phyloP scores from a whole-genome alignment of 2,888 invertebrate genomes.

The Acanthosepion esculentum region DNA sequence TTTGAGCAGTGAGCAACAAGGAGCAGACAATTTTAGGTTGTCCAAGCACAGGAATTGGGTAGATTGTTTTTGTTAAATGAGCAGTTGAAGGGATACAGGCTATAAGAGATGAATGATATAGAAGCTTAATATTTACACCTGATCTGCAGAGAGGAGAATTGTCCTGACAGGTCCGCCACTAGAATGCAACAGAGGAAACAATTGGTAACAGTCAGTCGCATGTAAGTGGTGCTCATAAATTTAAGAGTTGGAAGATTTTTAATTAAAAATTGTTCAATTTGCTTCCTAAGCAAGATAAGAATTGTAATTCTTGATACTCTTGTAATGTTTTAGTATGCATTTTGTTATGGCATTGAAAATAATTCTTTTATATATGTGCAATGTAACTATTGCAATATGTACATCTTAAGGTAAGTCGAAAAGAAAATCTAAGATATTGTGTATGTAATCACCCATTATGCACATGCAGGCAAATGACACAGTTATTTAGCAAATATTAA shows the following conservation, averaged over 20 bases:
- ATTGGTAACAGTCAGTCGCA: constrained; percentile 35
- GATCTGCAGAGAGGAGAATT: constrained; percentile 39
- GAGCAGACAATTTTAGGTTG: background rate
- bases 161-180: constrained; percentile 1
- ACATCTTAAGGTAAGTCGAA: too few species aligned
- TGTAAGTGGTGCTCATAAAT: background rate
- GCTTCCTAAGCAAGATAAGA: too few species aligned
- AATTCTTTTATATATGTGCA: background rate
- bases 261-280: background rate
- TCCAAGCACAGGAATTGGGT: background rate
- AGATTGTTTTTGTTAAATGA: background rate
- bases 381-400: background rate
- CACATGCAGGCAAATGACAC: background rate
- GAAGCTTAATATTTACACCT: constrained; percentile 46
- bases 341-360: background rate
- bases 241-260: background rate
- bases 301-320: too few species aligned
- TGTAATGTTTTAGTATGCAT: background rate
- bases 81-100: background rate
- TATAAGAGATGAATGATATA: constrained; percentile 21
- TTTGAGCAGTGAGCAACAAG: background rate
- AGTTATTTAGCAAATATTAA: background rate
- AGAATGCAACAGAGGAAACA: constrained; percentile 42
- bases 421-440: background rate
- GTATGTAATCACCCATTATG: background rate